Evolutionary conservation across 2,888 invertebrate genomes (phyloP).

Genomic region (Azorinus chamasolen): DNA sequence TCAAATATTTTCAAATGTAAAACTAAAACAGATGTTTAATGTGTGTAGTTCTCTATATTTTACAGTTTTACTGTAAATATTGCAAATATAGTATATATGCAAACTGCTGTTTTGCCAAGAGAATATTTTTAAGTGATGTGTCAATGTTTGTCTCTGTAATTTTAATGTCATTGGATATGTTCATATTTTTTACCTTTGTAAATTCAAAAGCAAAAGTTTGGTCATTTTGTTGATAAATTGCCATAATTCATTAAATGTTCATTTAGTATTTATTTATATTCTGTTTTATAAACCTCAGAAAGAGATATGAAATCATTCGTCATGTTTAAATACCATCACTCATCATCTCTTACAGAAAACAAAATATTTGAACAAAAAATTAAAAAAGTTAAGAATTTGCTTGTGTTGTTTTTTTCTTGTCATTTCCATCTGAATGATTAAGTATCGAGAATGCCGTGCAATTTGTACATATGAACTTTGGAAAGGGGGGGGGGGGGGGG

Average conservation of each 20-base stretch:
- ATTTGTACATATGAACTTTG: no score
- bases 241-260: conserved; percentile 38
- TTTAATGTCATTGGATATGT: conserved; percentile 25
- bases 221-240: conserved; percentile 31
- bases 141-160: conserved; percentile 19
- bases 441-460: no score
- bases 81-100: conserved; percentile 28
- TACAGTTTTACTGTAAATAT: conserved; percentile 4
- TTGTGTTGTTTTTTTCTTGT: conserved; percentile 1
- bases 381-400: conserved; percentile 28
- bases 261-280: conserved; percentile 46
- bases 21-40: not conserved
- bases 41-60: conserved; percentile 5
- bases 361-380: conserved; percentile 36
- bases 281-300: no score
- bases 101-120: conserved; percentile 41
- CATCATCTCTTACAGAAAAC: conserved; percentile 1
- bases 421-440: not conserved
- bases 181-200: conserved; percentile 52
- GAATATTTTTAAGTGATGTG: conserved; percentile 26
- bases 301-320: no score
- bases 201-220: conserved; percentile 11
- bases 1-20: conserved; percentile 10
- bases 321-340: no score
- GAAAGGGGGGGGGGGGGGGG: no score